A percentile compares a stretch with the other conserved stretches of the same genome.
These are phyloP conservation scores for Muraenolepis orangiensis DNA, from an alignment of 2,797 vertebrate species.

Conservation along the genomic window DNA sequence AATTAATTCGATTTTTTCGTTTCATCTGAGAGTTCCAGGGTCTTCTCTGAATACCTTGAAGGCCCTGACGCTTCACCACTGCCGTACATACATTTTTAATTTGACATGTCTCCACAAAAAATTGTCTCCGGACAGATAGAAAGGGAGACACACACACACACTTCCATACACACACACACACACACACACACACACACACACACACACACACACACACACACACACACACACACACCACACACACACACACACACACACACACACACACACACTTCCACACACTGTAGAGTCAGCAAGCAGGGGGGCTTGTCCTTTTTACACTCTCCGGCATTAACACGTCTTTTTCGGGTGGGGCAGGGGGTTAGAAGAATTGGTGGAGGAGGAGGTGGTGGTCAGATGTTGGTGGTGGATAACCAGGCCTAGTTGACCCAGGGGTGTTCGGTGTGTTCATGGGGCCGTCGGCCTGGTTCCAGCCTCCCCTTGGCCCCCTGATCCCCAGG, in stretches of 20 bases:
- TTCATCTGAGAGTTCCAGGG: too few species aligned
- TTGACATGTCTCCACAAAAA: too few species aligned
- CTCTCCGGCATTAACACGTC: conserved; percentile 12
- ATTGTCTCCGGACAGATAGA: neutral
- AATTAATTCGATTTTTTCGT: too few species aligned
- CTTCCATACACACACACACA: neutral
- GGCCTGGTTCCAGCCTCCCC: conserved; percentile 37
- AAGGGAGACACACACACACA: neutral
- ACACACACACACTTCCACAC: conserved; percentile 19
- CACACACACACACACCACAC: conserved; percentile 1
- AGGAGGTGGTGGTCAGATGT: too few species aligned
- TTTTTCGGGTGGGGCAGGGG: too few species aligned
- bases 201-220: neutral
- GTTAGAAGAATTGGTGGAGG: too few species aligned
- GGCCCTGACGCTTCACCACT: too few species aligned
- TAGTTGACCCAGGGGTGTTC: neutral
- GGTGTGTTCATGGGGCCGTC: conserved; percentile 21
- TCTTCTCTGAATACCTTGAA: too few species aligned
- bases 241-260: conserved; percentile 8
- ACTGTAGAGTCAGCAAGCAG: conserved; percentile 24
- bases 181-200: conserved; percentile 10
- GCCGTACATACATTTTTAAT: too few species aligned
- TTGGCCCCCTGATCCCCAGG: conserved; percentile 63
- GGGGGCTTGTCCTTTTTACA: conserved; percentile 29
- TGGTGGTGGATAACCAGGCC: neutral